Evolutionary conservation across 2,888 invertebrate species (phyloP).

Genomic region (Tolmerus cingulatus): DNA sequence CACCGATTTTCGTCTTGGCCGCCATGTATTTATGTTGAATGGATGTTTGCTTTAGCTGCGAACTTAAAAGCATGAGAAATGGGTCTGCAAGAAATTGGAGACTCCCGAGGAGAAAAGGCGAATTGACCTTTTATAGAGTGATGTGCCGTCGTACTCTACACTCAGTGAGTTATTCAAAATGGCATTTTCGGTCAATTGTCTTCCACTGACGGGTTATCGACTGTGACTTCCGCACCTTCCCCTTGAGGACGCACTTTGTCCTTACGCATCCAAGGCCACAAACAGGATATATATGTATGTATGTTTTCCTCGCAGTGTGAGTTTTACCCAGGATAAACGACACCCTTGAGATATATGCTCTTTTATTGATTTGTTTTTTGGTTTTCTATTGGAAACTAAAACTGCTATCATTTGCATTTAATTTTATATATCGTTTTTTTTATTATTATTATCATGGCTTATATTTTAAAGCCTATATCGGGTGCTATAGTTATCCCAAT

Average conservation of each 20-base stretch:
- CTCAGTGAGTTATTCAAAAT: neutral
- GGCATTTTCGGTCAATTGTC: neutral
- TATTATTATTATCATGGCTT: neutral
- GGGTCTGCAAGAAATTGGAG: neutral
- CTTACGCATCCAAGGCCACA: neutral
- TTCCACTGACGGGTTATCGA: neutral
- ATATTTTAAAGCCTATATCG: neutral
- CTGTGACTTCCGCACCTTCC: neutral
- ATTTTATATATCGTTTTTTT: neutral
- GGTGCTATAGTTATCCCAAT: too few species aligned
- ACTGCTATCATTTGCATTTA: neutral
- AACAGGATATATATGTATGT: neutral
- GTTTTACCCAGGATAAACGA: neutral
- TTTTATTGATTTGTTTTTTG: neutral
- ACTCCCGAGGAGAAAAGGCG: neutral
- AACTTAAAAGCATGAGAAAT: conserved; percentile 17
- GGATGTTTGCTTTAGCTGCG: neutral
- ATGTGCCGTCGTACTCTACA: neutral
- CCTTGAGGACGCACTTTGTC: neutral
- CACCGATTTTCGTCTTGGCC: neutral
- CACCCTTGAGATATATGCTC: neutral
- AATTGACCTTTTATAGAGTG: neutral
- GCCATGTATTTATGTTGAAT: neutral
- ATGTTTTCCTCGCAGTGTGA: neutral
- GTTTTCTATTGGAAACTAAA: neutral